A percentile compares a stretch with the other conserved stretches of the same genome.
Conservation (phyloP, 2,113 vertebrate species). For the Cryptomyrus ogoouensis region DNA sequence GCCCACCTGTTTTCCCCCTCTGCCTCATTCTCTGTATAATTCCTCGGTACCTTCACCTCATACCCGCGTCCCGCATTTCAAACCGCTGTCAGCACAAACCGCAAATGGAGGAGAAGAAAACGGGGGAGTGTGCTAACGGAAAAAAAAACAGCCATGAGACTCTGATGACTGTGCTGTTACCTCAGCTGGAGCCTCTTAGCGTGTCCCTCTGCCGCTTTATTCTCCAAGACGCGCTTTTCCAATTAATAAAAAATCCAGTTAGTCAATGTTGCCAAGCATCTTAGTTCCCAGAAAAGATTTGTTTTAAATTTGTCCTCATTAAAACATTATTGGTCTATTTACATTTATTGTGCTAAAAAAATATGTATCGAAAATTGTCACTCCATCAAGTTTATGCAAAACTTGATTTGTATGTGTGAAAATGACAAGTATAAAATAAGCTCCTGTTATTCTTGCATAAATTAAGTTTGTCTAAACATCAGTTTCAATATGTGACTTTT, state of each 20-base stretch:
- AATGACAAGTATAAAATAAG: not conserved
- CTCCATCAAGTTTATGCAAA: not conserved
- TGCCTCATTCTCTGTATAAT: not conserved
- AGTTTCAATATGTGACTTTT: not conserved
- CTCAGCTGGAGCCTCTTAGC: too few species aligned
- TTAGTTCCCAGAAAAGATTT: not conserved
- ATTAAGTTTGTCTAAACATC: not conserved
- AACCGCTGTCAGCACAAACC: not conserved
- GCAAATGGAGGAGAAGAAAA: not conserved
- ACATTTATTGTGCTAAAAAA: not conserved
- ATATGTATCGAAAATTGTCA: not conserved
- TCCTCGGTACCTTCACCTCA: not conserved
- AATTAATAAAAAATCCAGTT: not conserved
- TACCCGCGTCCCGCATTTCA: not conserved
- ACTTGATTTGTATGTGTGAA: not conserved
- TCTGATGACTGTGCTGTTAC: too few species aligned
- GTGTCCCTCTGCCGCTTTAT: not conserved
- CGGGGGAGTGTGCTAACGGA: not conserved
- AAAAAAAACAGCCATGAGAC: not conserved
- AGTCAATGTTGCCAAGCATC: not conserved
- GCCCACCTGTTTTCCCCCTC: not conserved
- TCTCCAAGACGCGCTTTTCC: not conserved
- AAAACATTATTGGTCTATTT: constrained; percentile 1
- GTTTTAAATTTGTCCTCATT: not conserved
- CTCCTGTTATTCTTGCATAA: not conserved